Evolutionary conservation across 30 jellyfish, hydroid and myxozoan genomes (phyloP).

Genomic region (Pelagia noctiluca): DNA sequence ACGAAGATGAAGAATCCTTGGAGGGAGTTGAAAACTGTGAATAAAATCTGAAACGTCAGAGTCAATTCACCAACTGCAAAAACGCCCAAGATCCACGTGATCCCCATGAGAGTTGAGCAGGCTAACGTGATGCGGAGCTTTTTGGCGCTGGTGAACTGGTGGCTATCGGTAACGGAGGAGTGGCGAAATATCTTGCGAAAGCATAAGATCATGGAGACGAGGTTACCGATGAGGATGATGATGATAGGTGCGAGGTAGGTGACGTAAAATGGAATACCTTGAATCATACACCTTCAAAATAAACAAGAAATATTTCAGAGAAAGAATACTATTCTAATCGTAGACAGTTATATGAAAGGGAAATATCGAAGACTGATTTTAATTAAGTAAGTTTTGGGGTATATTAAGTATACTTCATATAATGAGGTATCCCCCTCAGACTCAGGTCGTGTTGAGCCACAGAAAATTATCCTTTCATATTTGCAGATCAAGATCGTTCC

Average conservation of each 20-base stretch:
- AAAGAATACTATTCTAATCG: neutral
- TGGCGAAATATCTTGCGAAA: constrained; percentile 22
- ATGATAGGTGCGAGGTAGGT: constrained; percentile 65
- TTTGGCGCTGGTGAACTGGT: neutral
- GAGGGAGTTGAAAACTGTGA: constrained; percentile 72
- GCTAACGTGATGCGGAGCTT: constrained; percentile 70
- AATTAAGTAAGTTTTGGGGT: too few relatives aligned
- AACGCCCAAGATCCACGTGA: constrained; percentile 76
- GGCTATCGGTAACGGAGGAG: constrained; percentile 10
- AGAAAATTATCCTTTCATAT: too few relatives aligned
- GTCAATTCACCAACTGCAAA: constrained; percentile 71
- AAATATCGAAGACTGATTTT: too few relatives aligned
- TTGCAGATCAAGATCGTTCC: too few relatives aligned
- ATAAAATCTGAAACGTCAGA: constrained; percentile 63
- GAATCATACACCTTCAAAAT: constrained; percentile 66
- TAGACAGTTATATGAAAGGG: neutral
- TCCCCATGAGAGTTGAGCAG: constrained; percentile 64
- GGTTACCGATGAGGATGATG: constrained; percentile 36
- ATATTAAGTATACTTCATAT: too few relatives aligned
- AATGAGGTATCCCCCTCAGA: too few relatives aligned
- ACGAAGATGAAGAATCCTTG: constrained; percentile 78
- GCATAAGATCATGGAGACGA: constrained; percentile 45
- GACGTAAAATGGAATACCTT: constrained; percentile 68
- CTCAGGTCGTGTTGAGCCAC: too few relatives aligned
- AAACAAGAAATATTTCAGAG: neutral